Evolutionary conservation across 2,797 vertebrate species (phyloP).

Genomic region (Fistularia commersonii): DNA sequence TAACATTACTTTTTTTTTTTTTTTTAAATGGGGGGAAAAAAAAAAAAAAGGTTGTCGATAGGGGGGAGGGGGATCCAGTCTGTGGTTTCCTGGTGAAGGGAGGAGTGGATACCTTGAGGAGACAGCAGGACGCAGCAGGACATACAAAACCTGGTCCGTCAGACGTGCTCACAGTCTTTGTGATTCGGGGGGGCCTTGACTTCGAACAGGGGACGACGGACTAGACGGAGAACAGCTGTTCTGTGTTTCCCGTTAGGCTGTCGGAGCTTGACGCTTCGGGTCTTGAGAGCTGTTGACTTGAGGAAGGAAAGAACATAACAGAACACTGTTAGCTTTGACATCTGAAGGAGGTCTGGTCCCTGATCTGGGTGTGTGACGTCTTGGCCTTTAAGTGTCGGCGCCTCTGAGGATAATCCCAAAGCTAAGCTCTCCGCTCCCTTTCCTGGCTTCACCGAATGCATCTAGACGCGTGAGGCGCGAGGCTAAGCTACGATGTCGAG

Average conservation of each 20-base stretch:
- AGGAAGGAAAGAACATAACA: slow-evolving; percentile 80
- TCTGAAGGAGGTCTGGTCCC: slow-evolving; percentile 50
- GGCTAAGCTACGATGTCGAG: too few species aligned
- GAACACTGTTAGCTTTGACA: slow-evolving; percentile 81
- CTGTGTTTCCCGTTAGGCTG: slow-evolving; percentile 41
- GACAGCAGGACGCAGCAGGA: slow-evolving; percentile 33
- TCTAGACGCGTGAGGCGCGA: background rate
- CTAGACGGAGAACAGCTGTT: slow-evolving; percentile 24
- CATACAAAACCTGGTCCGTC: slow-evolving; percentile 73
- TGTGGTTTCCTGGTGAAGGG: slow-evolving; percentile 3
- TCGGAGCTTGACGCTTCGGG: slow-evolving; percentile 62
- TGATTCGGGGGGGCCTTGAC: slow-evolving; percentile 26
- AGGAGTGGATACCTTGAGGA: slow-evolving; percentile 30
- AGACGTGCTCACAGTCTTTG: slow-evolving; percentile 34
- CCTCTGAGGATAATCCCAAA: slow-evolving; percentile 9
- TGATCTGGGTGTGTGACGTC: slow-evolving; percentile 37
- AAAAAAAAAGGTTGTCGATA: too few species aligned
- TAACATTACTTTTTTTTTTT: too few species aligned
- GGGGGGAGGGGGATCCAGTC: too few species aligned
- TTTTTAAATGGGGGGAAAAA: too few species aligned
- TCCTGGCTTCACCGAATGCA: slow-evolving; percentile 16
- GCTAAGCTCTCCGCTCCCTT: slow-evolving; percentile 15
- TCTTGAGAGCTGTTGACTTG: slow-evolving; percentile 80
- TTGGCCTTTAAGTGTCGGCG: slow-evolving; percentile 19
- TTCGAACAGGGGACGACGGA: slow-evolving; percentile 23